Evolutionary conservation across 2,888 invertebrate genomes (phyloP).

Genomic region (Drosophila sordidapex): DNA sequence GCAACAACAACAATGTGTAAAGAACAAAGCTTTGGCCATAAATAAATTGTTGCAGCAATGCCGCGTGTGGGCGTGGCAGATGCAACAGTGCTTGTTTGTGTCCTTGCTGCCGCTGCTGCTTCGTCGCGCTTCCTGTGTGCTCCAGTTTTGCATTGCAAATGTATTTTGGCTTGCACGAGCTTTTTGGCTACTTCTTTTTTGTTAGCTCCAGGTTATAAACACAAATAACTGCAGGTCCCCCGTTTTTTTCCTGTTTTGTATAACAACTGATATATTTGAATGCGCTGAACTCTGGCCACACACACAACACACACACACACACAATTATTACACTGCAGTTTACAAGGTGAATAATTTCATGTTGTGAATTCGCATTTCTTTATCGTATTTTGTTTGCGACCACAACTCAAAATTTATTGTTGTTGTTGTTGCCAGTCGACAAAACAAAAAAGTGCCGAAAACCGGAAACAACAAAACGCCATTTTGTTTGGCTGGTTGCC

Average conservation of each 20-base stretch:
- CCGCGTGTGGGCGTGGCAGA: slow-evolving; percentile 17
- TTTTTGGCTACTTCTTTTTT: slow-evolving; percentile 20
- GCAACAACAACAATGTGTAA: slow-evolving; percentile 6
- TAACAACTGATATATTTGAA: slow-evolving; percentile 43
- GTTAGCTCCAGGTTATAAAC: slow-evolving; percentile 33
- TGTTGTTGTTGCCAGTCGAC: background rate
- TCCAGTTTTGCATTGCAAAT: slow-evolving; percentile 69
- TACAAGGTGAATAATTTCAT: slow-evolving; percentile 66
- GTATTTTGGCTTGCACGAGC: slow-evolving; percentile 28
- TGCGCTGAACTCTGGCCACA: slow-evolving; percentile 35
- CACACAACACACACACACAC: slow-evolving; percentile 10
- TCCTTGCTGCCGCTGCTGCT: slow-evolving; percentile 49
- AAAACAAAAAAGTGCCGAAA: slow-evolving; percentile 13
- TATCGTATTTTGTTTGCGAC: slow-evolving; percentile 25
- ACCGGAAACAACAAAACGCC: slow-evolving; percentile 64
- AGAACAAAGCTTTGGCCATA: slow-evolving; percentile 35
- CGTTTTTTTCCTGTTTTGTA: background rate
- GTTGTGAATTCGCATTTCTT: slow-evolving; percentile 35
- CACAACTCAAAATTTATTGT: slow-evolving; percentile 36
- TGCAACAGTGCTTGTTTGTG: slow-evolving; percentile 35
- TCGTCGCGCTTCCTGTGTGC: slow-evolving; percentile 65
- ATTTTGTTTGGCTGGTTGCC: slow-evolving; percentile 64
- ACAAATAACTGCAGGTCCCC: slow-evolving; percentile 45
- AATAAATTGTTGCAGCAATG: slow-evolving; percentile 37
- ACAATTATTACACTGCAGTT: slow-evolving; percentile 44